Conservation (phyloP, 2,888 invertebrate species). For the Dasysyrphus albostriatus region DNA sequence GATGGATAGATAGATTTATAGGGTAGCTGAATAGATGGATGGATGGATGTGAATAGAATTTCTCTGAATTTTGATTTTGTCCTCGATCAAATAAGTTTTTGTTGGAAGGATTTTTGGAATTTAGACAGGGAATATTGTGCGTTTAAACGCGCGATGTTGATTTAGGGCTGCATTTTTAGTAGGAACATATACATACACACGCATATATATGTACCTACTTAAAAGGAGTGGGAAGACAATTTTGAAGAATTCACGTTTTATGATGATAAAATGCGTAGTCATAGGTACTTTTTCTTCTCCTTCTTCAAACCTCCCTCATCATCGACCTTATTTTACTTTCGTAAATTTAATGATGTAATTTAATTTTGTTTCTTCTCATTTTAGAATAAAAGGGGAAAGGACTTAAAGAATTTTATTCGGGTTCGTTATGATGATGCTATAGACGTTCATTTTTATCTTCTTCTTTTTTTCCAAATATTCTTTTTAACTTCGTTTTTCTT, state of each 20-base stretch:
- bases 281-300: slow-evolving; percentile 26
- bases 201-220: not conserved
- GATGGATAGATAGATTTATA: slow-evolving; percentile 64
- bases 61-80: slow-evolving; percentile 69
- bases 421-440: slow-evolving; percentile 56
- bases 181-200: slow-evolving; percentile 2
- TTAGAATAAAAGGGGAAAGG: slow-evolving; percentile 59
- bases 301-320: slow-evolving; percentile 41
- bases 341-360: slow-evolving; percentile 68
- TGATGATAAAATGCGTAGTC: slow-evolving; percentile 70
- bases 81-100: slow-evolving; percentile 65
- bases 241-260: slow-evolving; percentile 59
- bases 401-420: slow-evolving; percentile 69
- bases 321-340: slow-evolving; percentile 45
- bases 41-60: slow-evolving; percentile 45
- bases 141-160: slow-evolving; percentile 62
- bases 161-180: slow-evolving; percentile 72
- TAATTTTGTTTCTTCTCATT: slow-evolving; percentile 41
- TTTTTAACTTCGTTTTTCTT: slow-evolving; percentile 34
- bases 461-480: slow-evolving; percentile 17
- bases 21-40: slow-evolving; percentile 24
- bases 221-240: slow-evolving; percentile 16
- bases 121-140: slow-evolving; percentile 43
- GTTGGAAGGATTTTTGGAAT: slow-evolving; percentile 41
- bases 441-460: slow-evolving; percentile 47